A percentile compares a stretch with the other conserved stretches of the same genome.
These are phyloP conservation scores for Neoitamus cyanurus DNA, from an alignment of 2,888 invertebrate species.

Conservation along the genomic window DNA sequence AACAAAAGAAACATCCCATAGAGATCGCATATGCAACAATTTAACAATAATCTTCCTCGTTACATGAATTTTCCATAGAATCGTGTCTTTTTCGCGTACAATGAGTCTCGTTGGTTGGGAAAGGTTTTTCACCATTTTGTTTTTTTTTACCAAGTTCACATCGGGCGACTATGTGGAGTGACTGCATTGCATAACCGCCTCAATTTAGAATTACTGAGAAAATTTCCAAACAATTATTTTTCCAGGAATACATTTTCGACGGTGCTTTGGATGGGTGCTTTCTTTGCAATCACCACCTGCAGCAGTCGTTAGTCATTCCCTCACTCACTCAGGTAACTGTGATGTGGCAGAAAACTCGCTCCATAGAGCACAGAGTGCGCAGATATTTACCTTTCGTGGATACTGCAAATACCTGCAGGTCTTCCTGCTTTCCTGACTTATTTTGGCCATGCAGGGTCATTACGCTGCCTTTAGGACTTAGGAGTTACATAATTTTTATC, in stretches of 20 bases:
- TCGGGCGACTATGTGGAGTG: neutral
- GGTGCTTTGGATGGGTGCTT: neutral
- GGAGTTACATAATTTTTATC: neutral
- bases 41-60: neutral
- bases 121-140: neutral
- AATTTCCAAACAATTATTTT: slow-evolving; percentile 33
- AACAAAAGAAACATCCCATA: neutral
- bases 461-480: neutral
- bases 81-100: neutral
- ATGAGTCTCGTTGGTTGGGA: neutral
- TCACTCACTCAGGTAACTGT: neutral
- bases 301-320: neutral
- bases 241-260: neutral
- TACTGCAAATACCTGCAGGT: neutral
- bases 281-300: neutral
- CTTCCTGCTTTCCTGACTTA: neutral
- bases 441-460: neutral
- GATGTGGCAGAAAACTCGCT: neutral
- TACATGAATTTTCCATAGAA: neutral
- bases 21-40: neutral
- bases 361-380: neutral
- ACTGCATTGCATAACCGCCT: neutral
- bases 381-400: neutral
- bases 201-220: slow-evolving; percentile 14
- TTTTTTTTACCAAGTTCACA: neutral